A percentile compares a stretch with the other conserved stretches of the same genome.
Evolutionary conservation across 92 coral and sea anemone species (phyloP).

Genomic region (Metridium senile): DNA sequence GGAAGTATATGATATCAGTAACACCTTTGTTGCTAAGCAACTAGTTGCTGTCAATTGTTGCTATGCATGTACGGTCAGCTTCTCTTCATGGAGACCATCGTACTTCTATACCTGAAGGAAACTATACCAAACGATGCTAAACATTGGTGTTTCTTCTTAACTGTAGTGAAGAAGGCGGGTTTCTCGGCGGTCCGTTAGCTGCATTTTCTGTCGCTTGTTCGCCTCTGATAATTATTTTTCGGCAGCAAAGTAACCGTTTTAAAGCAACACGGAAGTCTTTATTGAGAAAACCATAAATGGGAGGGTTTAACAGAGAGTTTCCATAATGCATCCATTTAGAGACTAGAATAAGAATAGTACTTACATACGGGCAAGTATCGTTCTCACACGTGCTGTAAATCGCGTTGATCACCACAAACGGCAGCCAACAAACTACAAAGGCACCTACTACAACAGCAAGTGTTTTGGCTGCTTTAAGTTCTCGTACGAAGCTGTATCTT

Average conservation of each 20-base stretch:
- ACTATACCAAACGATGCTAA: too few relatives aligned
- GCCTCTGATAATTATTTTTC: neutral
- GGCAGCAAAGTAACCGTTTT: constrained; percentile 40
- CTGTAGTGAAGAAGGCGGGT: neutral
- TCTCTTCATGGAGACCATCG: too few relatives aligned
- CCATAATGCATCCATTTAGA: constrained; percentile 96
- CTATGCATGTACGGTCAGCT: too few relatives aligned
- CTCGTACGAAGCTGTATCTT: constrained; percentile 62
- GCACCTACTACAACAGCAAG: constrained; percentile 89
- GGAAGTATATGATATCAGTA: too few relatives aligned
- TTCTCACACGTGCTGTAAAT: constrained; percentile 62
- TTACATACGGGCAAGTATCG: constrained; percentile 43
- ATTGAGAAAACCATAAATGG: constrained; percentile 76
- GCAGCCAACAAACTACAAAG: constrained; percentile 86
- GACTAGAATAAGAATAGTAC: constrained; percentile 53
- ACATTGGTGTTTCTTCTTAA: too few relatives aligned
- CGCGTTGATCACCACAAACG: constrained; percentile 77
- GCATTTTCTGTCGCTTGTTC: constrained; percentile 27
- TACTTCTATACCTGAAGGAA: too few relatives aligned
- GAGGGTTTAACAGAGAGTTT: constrained; percentile 84
- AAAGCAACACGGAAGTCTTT: constrained; percentile 74
- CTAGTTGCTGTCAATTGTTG: too few relatives aligned
- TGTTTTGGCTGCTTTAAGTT: constrained; percentile 86
- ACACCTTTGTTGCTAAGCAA: too few relatives aligned
- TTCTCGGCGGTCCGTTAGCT: constrained; percentile 15